Base-by-base conservation (phyloP, 1,140 invertebrate genomes). In the Papilio machaon region DNA sequence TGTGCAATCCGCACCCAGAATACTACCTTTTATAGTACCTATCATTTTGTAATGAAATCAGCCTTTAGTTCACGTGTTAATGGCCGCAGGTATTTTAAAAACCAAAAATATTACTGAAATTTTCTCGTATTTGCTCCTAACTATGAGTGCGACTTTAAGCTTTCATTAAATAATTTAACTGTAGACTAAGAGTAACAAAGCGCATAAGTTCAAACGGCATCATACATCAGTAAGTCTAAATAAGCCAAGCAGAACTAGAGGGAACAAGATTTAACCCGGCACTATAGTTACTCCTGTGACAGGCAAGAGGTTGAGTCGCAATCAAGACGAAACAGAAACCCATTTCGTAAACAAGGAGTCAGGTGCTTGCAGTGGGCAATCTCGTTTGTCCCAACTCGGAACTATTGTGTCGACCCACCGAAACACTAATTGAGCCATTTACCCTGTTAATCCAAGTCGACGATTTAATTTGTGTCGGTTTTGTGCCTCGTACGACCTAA, bases 351-450 rank as follows among this genome's bases (percentile, higher is more conserved):
- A 87, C 84, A 85, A 81, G 81, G 81, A 80, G 82, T 83, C 90
- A 90, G 89, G 90, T 91, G 91, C 83, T 85, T 83, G 81, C 81
- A 85, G 84, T 85, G 86, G 88, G 88, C 91, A 90, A 91, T 91
- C 88, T 87, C 89, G 89, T 91, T 91, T 90, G 91, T 90, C 88
- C 86, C 87, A 85, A 84, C 84, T 82, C 82, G 76, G 82, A 81
- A 86, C 86, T 73, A 80, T 80, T 75, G 82, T 78, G 82, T 80
- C 77, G 84, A 86, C 87, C 86, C 87, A 87, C 85, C 88, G 90
- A 88, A 90, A 91, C 91, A 93, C 91, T 93, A 93, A 93, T 93
- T 93, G 91, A 89, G 85, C 86, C 90, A 90, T 91, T 93, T 90
- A 86, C 91, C 87, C 90, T 89, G 87, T 89, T 90, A 92, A 93